Percentiles rank a stretch among this genome's conserved stretches.
Conservation (phyloP, 2,113 vertebrate species). For the Psilopogon haemacephalus region DNA sequence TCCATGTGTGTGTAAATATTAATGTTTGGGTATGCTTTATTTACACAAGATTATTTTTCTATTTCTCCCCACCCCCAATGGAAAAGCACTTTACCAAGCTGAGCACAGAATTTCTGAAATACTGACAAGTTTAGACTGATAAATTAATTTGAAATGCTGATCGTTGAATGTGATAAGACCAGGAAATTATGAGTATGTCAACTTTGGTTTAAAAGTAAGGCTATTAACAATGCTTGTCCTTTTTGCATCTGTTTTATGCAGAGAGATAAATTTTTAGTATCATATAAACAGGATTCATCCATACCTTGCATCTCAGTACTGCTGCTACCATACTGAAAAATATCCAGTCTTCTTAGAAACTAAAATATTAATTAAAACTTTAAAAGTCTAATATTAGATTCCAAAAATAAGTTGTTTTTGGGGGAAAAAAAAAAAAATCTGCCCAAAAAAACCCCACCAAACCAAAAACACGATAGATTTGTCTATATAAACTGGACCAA, state of each 20-base stretch:
- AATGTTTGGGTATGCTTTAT: neutral
- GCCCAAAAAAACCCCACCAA: no score
- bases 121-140: neutral
- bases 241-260: neutral
- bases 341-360: neutral
- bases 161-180: neutral
- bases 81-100: neutral
- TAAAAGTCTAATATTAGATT: neutral
- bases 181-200: neutral
- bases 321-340: neutral
- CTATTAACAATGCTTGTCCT: neutral
- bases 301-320: neutral
- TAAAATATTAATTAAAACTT: neutral
- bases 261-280: neutral
- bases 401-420: neutral
- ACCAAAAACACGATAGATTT: neutral
- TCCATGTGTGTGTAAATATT: conserved; percentile 24
- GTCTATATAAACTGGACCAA: neutral
- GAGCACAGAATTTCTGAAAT: neutral
- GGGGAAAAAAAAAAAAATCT: neutral
- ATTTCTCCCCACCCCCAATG: neutral
- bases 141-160: neutral
- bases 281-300: neutral
- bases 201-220: neutral
- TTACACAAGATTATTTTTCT: neutral